phyloP scores from a whole-genome alignment of 2,888 invertebrate genomes.

The Globia sparganii region DNA sequence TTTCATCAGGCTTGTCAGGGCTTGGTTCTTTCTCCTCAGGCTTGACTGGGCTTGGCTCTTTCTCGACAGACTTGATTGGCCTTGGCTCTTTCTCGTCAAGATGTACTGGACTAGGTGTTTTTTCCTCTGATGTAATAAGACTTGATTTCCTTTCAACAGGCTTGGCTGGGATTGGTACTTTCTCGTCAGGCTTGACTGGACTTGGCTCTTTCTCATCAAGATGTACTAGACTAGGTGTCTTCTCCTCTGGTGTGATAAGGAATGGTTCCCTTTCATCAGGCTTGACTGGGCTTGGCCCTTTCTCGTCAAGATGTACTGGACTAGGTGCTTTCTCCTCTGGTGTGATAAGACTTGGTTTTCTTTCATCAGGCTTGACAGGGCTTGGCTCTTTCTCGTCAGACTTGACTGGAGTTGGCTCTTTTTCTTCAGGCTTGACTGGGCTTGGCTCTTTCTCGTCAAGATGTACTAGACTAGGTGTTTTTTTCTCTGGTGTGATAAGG shows the following conservation, averaged over 20 bases:
- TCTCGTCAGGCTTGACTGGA: not conserved
- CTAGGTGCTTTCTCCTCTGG: too few species aligned
- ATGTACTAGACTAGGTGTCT: not conserved
- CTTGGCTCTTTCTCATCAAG: not conserved
- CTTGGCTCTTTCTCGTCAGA: too few species aligned
- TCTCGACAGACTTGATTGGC: not conserved
- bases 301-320: not conserved
- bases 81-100: not conserved
- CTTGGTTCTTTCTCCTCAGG: too few species aligned
- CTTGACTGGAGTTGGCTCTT: not conserved
- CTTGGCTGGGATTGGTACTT: not conserved
- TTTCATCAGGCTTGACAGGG: too few species aligned
- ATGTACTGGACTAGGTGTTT: too few species aligned
- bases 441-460: not conserved
- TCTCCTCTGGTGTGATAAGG: too few species aligned
- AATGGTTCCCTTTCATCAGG: too few species aligned
- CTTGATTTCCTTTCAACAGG: too few species aligned
- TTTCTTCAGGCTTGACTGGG: not conserved
- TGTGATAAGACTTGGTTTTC: not conserved
- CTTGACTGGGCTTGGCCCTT: not conserved
- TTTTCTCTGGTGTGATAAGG: too few species aligned
- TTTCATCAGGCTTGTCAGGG: not conserved
- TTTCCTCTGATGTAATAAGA: too few species aligned
- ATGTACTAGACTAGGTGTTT: not conserved
- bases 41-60: slow-evolving; percentile 15